Percentiles rank a stretch among this genome's conserved stretches.
Evolutionary conservation across 2,888 invertebrate genomes (phyloP).

Genomic region (Melanotus villosus): DNA sequence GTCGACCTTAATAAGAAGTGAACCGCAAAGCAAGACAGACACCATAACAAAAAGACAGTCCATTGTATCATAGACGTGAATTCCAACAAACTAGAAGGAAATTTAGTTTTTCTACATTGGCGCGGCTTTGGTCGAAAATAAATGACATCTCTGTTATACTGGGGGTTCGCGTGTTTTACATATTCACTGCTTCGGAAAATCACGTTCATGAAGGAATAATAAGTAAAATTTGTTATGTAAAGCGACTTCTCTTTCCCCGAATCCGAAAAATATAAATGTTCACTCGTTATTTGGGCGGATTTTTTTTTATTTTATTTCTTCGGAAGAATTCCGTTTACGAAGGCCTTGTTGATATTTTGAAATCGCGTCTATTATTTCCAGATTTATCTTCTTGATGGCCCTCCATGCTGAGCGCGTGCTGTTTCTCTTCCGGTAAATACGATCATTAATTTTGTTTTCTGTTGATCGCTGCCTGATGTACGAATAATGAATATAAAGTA

Average conservation of each 20-base stretch:
- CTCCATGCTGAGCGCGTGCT: constrained; percentile 37
- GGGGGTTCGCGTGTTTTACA: constrained; percentile 26
- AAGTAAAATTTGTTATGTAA: constrained; percentile 28
- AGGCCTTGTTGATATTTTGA: constrained; percentile 35
- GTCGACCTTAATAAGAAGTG: constrained; percentile 35
- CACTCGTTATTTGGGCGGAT: constrained; percentile 11
- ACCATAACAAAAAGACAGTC: constrained; percentile 34
- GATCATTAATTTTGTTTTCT: constrained; percentile 48
- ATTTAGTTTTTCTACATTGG: constrained; percentile 29
- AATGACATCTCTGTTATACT: constrained; percentile 20
- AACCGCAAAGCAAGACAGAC: constrained; percentile 33
- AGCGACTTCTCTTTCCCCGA: neutral
- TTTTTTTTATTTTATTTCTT: constrained; percentile 1
- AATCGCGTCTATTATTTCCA: constrained; percentile 44
- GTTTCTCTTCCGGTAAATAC: constrained; percentile 45
- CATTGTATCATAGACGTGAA: constrained; percentile 25
- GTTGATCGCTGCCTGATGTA: constrained; percentile 44
- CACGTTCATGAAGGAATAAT: constrained; percentile 21
- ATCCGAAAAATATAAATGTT: neutral
- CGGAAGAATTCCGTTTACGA: constrained; percentile 2
- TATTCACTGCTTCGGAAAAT: constrained; percentile 33
- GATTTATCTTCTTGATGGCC: constrained; percentile 43
- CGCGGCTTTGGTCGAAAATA: constrained; percentile 31
- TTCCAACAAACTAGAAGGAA: constrained; percentile 16
- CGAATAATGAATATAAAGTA: constrained; percentile 47